Percentiles rank a stretch among this genome's conserved stretches.
phyloP scores from a whole-genome alignment of 2,113 vertebrate genomes.

The Galemys pyrenaicus region DNA sequence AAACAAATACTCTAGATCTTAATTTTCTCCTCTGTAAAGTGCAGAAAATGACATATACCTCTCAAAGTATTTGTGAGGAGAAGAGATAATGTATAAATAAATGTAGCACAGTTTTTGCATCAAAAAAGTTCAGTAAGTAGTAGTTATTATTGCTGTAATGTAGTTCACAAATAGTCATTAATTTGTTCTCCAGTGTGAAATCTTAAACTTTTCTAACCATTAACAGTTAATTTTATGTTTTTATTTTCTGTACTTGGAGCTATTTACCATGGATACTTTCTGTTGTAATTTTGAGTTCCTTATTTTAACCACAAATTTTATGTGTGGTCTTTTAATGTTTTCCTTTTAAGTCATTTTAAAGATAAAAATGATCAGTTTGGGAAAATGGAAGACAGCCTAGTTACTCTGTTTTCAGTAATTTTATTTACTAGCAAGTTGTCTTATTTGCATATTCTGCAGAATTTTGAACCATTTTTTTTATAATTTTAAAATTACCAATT shows the following conservation, averaged over 20 bases:
- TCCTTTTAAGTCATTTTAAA: slow-evolving; percentile 37
- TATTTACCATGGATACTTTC: not conserved
- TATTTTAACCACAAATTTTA: slow-evolving; percentile 23
- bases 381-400: not conserved
- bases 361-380: not conserved
- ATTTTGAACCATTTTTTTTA: slow-evolving; percentile 29
- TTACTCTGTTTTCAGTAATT: not conserved
- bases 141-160: not conserved
- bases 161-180: not conserved
- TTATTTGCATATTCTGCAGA: slow-evolving; percentile 21
- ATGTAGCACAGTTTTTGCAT: not conserved
- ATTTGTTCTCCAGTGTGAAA: slow-evolving; percentile 8
- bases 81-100: slow-evolving; percentile 2
- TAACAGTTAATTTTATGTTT: not conserved
- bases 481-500: slow-evolving; percentile 47
- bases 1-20: not conserved
- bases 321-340: not conserved
- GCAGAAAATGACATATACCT: not conserved
- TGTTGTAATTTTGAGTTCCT: slow-evolving; percentile 8
- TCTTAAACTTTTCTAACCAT: not conserved
- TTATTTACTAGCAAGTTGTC: slow-evolving; percentile 32
- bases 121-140: not conserved
- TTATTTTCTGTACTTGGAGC: slow-evolving; percentile 30
- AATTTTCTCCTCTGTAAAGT: not conserved
- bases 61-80: slow-evolving; percentile 16